Evolutionary conservation across 2,888 invertebrate genomes (phyloP).

Genomic region (Biston betularia): DNA sequence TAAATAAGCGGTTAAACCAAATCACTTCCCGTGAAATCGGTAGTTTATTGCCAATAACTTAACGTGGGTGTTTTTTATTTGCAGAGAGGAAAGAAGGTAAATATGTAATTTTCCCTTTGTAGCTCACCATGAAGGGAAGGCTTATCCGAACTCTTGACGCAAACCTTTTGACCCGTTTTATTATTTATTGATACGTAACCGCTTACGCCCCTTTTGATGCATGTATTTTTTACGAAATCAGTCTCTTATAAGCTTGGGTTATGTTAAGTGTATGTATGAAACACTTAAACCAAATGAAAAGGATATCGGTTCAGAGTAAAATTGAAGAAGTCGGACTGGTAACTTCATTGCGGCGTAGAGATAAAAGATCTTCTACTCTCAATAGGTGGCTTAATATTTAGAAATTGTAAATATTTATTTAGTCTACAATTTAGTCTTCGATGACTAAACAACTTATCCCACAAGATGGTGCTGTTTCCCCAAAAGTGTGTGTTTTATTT

Average conservation of each 20-base stretch:
- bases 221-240: slow-evolving; percentile 21
- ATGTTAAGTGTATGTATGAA: background rate
- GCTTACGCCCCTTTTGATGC: slow-evolving; percentile 21
- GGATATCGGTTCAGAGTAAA: background rate
- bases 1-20: background rate
- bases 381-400: background rate
- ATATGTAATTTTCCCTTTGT: slow-evolving; percentile 31
- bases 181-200: slow-evolving; percentile 31
- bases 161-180: slow-evolving; percentile 28
- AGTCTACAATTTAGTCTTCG: no score
- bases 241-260: slow-evolving; percentile 2
- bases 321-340: background rate
- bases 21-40: slow-evolving; percentile 9
- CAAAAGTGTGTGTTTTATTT: no score
- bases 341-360: background rate
- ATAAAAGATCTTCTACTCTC: background rate
- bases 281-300: background rate
- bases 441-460: no score
- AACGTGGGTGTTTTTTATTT: slow-evolving; percentile 14
- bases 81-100: slow-evolving; percentile 13
- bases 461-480: no score
- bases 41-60: slow-evolving; percentile 24
- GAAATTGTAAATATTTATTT: no score
- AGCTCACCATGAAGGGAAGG: slow-evolving; percentile 17
- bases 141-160: slow-evolving; percentile 27